phyloP scores from a whole-genome alignment of 2,797 vertebrate species.

The Melanotaenia parkinsoni region DNA sequence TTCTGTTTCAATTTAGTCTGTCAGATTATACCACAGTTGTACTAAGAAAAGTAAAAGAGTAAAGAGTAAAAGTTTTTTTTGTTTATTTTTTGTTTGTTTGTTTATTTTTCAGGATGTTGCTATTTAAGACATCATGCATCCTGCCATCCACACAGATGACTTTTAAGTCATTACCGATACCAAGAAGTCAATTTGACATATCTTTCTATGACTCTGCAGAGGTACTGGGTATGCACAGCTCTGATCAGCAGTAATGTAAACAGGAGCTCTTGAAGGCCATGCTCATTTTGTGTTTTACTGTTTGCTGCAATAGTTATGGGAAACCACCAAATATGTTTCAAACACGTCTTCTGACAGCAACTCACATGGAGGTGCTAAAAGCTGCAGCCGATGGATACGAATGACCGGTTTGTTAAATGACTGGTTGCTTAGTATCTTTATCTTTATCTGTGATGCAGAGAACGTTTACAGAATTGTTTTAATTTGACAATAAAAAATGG shows the following conservation, averaged over 20 bases:
- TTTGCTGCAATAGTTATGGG: too few relatives aligned
- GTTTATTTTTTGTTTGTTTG: background rate
- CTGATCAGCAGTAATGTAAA: too few relatives aligned
- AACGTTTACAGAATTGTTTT: too few relatives aligned
- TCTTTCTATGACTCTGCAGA: background rate
- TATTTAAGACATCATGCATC: background rate
- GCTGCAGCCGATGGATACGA: background rate
- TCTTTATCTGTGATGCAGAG: too few relatives aligned
- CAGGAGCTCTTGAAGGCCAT: background rate
- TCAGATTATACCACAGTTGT: background rate
- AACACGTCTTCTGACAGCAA: too few relatives aligned
- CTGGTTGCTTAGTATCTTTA: too few relatives aligned
- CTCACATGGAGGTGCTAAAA: background rate
- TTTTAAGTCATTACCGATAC: background rate
- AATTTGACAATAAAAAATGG: too few relatives aligned
- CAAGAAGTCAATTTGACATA: background rate
- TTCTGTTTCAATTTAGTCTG: background rate
- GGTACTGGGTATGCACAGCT: background rate
- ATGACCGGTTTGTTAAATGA: too few relatives aligned
- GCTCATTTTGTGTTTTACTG: background rate
- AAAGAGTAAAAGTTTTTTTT: background rate
- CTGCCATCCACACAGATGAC: background rate
- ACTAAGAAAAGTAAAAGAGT: background rate
- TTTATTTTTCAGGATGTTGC: background rate
- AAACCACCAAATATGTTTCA: too few relatives aligned